Conservation (phyloP, 2,888 invertebrate species). For the Oeneis ivallda region DNA sequence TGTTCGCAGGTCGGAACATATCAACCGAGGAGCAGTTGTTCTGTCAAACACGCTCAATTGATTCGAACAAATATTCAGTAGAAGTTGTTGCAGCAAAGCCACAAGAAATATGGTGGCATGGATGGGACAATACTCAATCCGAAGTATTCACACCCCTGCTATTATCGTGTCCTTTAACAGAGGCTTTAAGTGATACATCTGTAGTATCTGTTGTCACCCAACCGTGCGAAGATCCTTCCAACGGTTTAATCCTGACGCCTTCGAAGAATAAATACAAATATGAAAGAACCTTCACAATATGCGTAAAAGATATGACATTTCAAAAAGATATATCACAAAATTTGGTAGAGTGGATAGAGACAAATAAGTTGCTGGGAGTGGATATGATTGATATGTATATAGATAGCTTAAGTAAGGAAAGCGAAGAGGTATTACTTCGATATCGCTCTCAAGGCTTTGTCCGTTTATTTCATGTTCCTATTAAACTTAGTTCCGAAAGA, state of each 20-base stretch:
- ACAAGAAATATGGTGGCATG: slow-evolving; percentile 83
- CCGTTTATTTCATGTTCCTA: slow-evolving; percentile 76
- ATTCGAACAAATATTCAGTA: slow-evolving; percentile 64
- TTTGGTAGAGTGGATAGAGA: slow-evolving; percentile 87
- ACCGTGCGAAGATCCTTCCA: slow-evolving; percentile 74
- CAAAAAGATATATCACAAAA: slow-evolving; percentile 82
- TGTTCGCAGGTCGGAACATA: slow-evolving; percentile 66
- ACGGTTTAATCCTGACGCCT: slow-evolving; percentile 63
- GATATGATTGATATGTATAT: slow-evolving; percentile 85
- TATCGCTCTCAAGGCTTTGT: slow-evolving; percentile 78
- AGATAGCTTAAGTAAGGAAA: slow-evolving; percentile 80
- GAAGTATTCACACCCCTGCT: slow-evolving; percentile 81
- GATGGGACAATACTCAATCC: slow-evolving; percentile 79
- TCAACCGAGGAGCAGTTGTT: slow-evolving; percentile 67
- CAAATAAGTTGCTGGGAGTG: slow-evolving; percentile 85
- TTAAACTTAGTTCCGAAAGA: slow-evolving; percentile 68
- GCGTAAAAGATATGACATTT: slow-evolving; percentile 87
- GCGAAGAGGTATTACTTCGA: slow-evolving; percentile 77
- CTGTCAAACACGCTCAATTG: slow-evolving; percentile 77
- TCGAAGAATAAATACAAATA: slow-evolving; percentile 41
- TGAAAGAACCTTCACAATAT: slow-evolving; percentile 82
- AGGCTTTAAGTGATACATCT: slow-evolving; percentile 59
- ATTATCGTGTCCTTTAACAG: slow-evolving; percentile 84
- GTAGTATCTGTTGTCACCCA: slow-evolving; percentile 75
- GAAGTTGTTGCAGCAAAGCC: slow-evolving; percentile 81